Evolutionary conservation across 1,140 invertebrate species (phyloP).

Genomic region (Frieseomelitta varia): DNA sequence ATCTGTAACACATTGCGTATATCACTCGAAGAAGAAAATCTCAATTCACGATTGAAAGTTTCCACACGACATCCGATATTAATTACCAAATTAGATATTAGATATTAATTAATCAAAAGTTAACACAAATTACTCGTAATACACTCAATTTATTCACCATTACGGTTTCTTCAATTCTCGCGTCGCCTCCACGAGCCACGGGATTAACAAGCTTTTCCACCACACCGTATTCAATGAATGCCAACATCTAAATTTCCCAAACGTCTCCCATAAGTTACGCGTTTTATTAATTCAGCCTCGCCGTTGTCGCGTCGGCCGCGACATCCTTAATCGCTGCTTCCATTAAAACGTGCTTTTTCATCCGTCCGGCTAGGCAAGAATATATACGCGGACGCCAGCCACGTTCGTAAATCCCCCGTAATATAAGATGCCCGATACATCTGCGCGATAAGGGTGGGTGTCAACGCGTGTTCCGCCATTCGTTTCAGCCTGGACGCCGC

Average conservation of each 20-base stretch:
- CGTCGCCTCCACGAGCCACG: no score
- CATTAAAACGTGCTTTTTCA: constrained; percentile 5
- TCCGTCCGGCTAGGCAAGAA: constrained; percentile 1
- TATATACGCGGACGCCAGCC: background rate
- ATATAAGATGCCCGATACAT: constrained; percentile 19
- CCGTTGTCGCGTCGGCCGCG: background rate
- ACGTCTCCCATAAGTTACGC: background rate
- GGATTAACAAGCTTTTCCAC: background rate
- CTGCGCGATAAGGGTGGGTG: constrained; percentile 40
- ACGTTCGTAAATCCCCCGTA: constrained; percentile 26
- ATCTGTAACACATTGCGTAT: no score
- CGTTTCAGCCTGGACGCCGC: background rate
- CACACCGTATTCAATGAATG: background rate
- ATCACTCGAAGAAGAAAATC: no score
- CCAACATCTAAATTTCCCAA: background rate
- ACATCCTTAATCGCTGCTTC: constrained; percentile 13
- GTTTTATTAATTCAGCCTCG: constrained; percentile 26
- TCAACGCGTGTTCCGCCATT: constrained; percentile 32
- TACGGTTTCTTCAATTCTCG: background rate
- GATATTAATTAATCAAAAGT: no score
- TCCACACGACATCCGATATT: no score
- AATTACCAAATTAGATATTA: no score
- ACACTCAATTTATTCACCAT: background rate
- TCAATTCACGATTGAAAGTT: background rate
- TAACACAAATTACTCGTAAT: background rate